Conservation (phyloP, 2,797 vertebrate species). For the Mareca strepera region DNA sequence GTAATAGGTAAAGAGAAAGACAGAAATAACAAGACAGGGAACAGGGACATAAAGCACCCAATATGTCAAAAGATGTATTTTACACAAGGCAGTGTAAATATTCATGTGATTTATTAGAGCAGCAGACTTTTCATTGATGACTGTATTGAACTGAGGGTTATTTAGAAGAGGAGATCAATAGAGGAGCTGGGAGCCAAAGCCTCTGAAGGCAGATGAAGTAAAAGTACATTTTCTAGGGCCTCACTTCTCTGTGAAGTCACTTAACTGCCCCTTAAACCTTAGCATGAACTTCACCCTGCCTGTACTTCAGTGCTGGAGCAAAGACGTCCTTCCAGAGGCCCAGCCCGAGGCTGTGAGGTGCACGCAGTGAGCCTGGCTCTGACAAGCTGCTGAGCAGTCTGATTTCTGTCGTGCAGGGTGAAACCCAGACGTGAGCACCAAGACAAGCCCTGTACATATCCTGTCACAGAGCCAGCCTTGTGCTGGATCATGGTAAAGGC, state of each 20-base stretch:
- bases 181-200: neutral
- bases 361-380: neutral
- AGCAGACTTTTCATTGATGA: conserved; percentile 19
- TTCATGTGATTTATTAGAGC: neutral
- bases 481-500: neutral
- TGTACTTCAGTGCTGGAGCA: neutral
- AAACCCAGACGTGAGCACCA: neutral
- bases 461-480: neutral
- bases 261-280: neutral
- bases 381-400: neutral
- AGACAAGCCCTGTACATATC: neutral
- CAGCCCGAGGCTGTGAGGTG: neutral
- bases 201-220: neutral
- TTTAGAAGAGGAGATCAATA: conserved; percentile 47
- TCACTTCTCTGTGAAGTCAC: neutral
- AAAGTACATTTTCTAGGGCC: neutral
- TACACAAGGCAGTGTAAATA: conserved; percentile 21
- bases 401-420: neutral
- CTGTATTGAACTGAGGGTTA: conserved; percentile 11
- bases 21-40: neutral
- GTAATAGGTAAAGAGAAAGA: neutral
- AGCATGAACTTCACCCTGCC: neutral
- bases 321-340: neutral
- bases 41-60: neutral
- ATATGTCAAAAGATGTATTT: neutral